A percentile compares a stretch with the other conserved stretches of the same genome.
Evolutionary conservation across 35 echinoderm and acorn worm species (phyloP).

Genomic region (Ophioderma brevispina): DNA sequence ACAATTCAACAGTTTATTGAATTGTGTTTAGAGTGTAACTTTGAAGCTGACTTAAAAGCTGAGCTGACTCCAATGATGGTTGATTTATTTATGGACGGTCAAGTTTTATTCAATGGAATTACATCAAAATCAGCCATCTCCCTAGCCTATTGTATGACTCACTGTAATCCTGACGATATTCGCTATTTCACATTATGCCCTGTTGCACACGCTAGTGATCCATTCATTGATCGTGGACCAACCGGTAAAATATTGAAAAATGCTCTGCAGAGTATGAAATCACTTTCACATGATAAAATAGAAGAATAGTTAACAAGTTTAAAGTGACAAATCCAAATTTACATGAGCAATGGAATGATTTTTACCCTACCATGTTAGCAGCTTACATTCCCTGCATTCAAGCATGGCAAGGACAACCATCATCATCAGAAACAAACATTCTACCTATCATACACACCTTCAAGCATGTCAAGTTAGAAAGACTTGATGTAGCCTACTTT

Average conservation of each 20-base stretch:
- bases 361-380: too few species aligned
- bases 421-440: not conserved
- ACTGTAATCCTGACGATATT: not conserved
- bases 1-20: not conserved
- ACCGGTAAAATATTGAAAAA: not conserved
- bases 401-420: not conserved
- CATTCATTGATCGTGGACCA: not conserved
- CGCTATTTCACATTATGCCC: not conserved
- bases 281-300: not conserved
- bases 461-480: not conserved
- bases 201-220: not conserved
- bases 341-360: not conserved
- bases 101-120: not conserved
- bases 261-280: not conserved
- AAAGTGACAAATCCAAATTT: not conserved
- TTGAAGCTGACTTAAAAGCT: not conserved
- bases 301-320: not conserved
- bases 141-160: not conserved
- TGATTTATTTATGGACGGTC: not conserved
- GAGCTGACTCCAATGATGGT: not conserved
- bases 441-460: not conserved
- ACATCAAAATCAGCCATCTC: not conserved
- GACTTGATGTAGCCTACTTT: not conserved
- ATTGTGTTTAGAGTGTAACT: not conserved
- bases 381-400: not conserved